phyloP scores from a whole-genome alignment of 2,797 vertebrate genomes.

The Geotrypetes seraphini region DNA sequence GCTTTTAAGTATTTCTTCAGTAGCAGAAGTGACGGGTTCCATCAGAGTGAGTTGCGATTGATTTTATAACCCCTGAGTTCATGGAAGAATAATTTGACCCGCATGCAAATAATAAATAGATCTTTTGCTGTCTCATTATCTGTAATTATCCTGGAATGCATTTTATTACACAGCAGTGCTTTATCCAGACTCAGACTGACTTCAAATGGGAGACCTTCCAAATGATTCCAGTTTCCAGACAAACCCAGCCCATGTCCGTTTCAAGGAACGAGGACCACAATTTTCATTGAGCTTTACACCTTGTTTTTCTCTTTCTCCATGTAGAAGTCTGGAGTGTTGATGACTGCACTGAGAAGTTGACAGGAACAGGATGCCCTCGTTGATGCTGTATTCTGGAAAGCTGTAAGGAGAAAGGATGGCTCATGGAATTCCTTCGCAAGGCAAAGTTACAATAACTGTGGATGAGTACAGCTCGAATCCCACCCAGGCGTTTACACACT shows the following conservation, averaged over 20 bases:
- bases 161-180: too few relatives aligned
- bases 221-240: too few relatives aligned
- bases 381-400: slow-evolving; percentile 59
- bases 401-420: slow-evolving; percentile 88
- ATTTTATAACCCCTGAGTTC: slow-evolving; percentile 13
- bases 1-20: too few relatives aligned
- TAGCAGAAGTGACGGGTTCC: too few relatives aligned
- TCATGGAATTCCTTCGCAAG: slow-evolving; percentile 85
- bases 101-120: slow-evolving; percentile 4
- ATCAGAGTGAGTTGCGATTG: slow-evolving; percentile 12
- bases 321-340: slow-evolving; percentile 40
- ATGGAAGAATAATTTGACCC: slow-evolving; percentile 15
- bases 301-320: slow-evolving; percentile 6
- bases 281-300: too few relatives aligned
- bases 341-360: slow-evolving; percentile 36
- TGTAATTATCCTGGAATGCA: slow-evolving; percentile 21
- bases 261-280: too few relatives aligned
- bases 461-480: slow-evolving; percentile 97
- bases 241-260: too few relatives aligned
- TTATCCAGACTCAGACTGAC: too few relatives aligned
- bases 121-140: slow-evolving; percentile 8
- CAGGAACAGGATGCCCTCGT: slow-evolving; percentile 66
- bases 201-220: too few relatives aligned
- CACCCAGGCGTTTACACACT: slow-evolving; percentile 92
- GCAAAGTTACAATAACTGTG: slow-evolving; percentile 92